phyloP scores from a whole-genome alignment of 2,113 vertebrate genomes.

The Tachysurus vachellii region DNA sequence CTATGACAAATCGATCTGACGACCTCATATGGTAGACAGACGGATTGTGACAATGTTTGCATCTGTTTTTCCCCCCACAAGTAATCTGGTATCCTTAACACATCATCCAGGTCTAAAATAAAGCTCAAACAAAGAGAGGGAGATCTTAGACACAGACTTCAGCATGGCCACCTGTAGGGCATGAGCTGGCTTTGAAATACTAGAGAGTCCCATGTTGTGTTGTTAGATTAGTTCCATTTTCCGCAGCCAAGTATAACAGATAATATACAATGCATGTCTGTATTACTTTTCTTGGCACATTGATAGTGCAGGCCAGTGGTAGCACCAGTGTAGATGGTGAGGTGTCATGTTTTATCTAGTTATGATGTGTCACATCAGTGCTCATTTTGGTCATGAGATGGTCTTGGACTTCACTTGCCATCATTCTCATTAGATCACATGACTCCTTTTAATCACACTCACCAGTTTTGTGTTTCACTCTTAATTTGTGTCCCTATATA shows the following conservation, averaged over 20 bases:
- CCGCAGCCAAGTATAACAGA: conserved; percentile 20
- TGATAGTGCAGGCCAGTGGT: neutral
- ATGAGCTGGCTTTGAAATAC: conserved; percentile 46
- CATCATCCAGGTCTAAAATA: neutral
- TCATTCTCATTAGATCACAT: neutral
- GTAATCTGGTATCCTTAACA: neutral
- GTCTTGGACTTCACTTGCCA: neutral
- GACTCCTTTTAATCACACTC: neutral
- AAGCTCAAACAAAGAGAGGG: neutral
- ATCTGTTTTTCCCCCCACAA: neutral
- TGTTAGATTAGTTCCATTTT: conserved; percentile 5
- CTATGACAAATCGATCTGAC: neutral
- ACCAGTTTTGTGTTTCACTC: neutral
- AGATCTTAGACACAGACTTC: neutral
- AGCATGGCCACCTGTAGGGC: conserved; percentile 34
- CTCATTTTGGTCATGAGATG: neutral
- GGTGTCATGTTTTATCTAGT: neutral
- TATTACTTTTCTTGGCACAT: conserved; percentile 4
- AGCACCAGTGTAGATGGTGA: neutral
- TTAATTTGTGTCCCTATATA: neutral
- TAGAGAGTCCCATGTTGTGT: conserved; percentile 13
- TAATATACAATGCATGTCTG: conserved; percentile 18
- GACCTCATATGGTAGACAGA: neutral
- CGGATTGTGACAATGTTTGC: neutral
- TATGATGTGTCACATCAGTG: neutral